These are phyloP conservation scores for Diceros bicornis DNA, from an alignment of 2,797 vertebrate species.

Conservation along the genomic window DNA sequence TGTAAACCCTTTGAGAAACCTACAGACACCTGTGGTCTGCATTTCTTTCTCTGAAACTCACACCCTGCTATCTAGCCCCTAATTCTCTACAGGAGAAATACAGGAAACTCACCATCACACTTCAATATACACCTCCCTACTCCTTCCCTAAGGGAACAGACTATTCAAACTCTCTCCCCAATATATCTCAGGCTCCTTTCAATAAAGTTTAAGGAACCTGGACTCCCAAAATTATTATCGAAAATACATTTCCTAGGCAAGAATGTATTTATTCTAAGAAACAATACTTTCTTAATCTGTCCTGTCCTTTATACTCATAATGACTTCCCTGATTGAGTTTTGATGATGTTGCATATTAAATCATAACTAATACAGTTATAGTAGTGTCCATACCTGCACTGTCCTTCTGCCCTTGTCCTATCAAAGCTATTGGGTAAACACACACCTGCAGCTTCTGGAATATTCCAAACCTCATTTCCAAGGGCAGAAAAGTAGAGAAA, in stretches of 20 bases:
- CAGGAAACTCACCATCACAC: background rate
- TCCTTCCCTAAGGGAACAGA: background rate
- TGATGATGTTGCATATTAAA: background rate
- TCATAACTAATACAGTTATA: background rate
- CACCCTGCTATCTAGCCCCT: background rate
- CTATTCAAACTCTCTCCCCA: conserved; percentile 39
- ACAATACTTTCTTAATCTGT: conserved; percentile 23
- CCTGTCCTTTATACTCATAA: conserved; percentile 46
- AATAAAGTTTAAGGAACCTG: conserved; percentile 41
- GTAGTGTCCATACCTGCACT: background rate
- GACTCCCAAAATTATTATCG: conserved; percentile 52
- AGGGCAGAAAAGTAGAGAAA: conserved; percentile 26
- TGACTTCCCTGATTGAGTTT: conserved; percentile 61
- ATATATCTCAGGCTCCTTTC: conserved; percentile 56
- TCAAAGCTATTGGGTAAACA: conserved; percentile 2
- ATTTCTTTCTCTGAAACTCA: conserved; percentile 7
- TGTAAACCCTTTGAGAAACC: conserved; percentile 56
- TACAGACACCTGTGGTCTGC: background rate
- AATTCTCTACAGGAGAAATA: conserved; percentile 41
- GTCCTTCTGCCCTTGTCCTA: background rate
- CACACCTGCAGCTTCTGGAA: conserved; percentile 38
- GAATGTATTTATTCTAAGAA: conserved; percentile 20
- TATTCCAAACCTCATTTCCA: conserved; percentile 31
- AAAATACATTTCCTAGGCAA: conserved; percentile 62
- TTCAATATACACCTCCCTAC: background rate